phyloP scores from a whole-genome alignment of 2,888 invertebrate species.

The Ephialtes manifestator region DNA sequence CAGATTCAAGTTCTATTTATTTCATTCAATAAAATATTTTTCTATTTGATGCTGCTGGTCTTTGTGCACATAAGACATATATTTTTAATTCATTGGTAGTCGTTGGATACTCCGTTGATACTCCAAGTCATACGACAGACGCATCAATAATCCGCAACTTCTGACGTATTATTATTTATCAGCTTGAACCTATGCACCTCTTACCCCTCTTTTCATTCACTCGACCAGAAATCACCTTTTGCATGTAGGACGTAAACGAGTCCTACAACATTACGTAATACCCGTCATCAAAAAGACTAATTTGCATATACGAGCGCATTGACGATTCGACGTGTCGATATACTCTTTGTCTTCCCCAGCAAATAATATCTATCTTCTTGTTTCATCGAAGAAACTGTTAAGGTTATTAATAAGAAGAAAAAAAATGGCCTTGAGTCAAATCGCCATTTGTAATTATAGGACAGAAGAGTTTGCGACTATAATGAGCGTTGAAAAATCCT shows the following conservation, averaged over 20 bases:
- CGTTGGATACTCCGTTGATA: not conserved
- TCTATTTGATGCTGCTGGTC: not conserved
- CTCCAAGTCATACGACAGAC: not conserved
- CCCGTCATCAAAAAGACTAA: not conserved
- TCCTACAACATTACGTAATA: not conserved
- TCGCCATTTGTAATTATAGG: not conserved
- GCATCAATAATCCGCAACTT: not conserved
- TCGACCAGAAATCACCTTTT: not conserved
- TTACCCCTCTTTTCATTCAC: not conserved
- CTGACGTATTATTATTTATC: conserved; percentile 2
- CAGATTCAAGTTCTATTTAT: too few species aligned
- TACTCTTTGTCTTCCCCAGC: not conserved
- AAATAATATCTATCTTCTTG: not conserved
- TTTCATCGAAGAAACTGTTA: not conserved
- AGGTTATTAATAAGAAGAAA: not conserved
- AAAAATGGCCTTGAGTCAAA: conserved; percentile 1
- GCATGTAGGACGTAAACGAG: conserved; percentile 5
- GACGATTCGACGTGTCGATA: not conserved
- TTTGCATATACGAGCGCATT: not conserved
- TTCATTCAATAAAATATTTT: too few species aligned
- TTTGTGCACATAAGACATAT: not conserved
- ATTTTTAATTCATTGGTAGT: not conserved
- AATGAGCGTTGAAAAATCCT: conserved; percentile 12
- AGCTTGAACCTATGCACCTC: conserved; percentile 6
- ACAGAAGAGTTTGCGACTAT: not conserved